phyloP scores from a whole-genome alignment of 2,888 invertebrate genomes.

The Hyles lineata region DNA sequence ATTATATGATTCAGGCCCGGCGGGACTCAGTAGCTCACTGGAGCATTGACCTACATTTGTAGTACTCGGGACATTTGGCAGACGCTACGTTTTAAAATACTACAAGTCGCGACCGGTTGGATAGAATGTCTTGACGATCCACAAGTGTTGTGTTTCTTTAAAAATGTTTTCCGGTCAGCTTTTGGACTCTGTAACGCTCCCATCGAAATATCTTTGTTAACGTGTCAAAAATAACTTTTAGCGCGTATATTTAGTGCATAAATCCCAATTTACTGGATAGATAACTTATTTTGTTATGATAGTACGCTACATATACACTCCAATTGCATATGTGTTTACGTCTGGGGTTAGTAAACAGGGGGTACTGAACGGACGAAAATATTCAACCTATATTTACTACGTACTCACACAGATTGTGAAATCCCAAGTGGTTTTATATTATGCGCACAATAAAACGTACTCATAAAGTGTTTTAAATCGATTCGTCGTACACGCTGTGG shows the following conservation, averaged over 20 bases:
- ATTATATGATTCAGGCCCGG: constrained; percentile 47
- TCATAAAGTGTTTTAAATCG: constrained; percentile 22
- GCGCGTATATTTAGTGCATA: background rate
- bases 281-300: constrained; percentile 7
- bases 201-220: constrained; percentile 28
- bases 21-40: constrained; percentile 49
- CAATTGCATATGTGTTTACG: background rate
- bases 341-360: background rate
- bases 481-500: background rate
- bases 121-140: constrained; percentile 24
- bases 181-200: constrained; percentile 10
- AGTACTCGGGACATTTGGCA: constrained; percentile 73
- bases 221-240: constrained; percentile 20
- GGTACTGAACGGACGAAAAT: background rate
- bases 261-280: background rate
- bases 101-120: constrained; percentile 44
- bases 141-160: constrained; percentile 46
- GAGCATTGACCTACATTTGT: constrained; percentile 80
- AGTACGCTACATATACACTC: background rate
- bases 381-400: constrained; percentile 1
- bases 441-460: background rate
- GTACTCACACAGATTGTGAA: constrained; percentile 7
- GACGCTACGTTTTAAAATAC: constrained; percentile 68
- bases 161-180: constrained; percentile 40
- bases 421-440: background rate